These are phyloP conservation scores for Mimas tiliae DNA, from an alignment of 2,888 invertebrate species.

Conservation along the genomic window DNA sequence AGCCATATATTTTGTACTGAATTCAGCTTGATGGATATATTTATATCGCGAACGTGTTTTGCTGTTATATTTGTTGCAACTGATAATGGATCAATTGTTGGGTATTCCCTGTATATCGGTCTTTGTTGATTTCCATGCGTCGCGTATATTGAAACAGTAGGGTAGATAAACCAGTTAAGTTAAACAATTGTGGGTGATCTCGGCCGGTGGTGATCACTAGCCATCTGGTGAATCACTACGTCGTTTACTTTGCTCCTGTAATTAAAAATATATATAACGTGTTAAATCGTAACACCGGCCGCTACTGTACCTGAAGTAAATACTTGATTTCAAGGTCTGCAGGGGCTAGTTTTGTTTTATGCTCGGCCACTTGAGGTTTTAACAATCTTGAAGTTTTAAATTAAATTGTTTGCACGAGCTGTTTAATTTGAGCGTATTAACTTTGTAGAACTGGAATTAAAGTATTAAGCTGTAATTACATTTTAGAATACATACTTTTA, in stretches of 20 bases:
- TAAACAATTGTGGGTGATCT: too few relatives aligned
- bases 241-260: too few relatives aligned
- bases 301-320: background rate
- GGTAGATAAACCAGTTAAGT: too few relatives aligned
- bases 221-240: too few relatives aligned
- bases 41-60: background rate
- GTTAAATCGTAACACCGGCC: background rate
- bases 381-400: conserved; percentile 1
- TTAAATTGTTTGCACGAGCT: background rate
- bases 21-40: conserved; percentile 8
- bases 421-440: background rate
- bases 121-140: too few relatives aligned
- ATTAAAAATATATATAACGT: background rate
- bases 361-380: conserved; percentile 9
- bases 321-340: background rate
- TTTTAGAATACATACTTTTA: background rate
- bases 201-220: too few relatives aligned
- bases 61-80: too few relatives aligned
- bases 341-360: conserved; percentile 14
- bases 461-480: background rate
- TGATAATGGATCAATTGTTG: too few relatives aligned
- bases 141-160: too few relatives aligned
- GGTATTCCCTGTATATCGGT: too few relatives aligned
- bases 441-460: background rate
- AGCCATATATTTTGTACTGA: background rate